phyloP scores from a whole-genome alignment of 2,797 vertebrate genomes.

The Oreochromis mossambicus region DNA sequence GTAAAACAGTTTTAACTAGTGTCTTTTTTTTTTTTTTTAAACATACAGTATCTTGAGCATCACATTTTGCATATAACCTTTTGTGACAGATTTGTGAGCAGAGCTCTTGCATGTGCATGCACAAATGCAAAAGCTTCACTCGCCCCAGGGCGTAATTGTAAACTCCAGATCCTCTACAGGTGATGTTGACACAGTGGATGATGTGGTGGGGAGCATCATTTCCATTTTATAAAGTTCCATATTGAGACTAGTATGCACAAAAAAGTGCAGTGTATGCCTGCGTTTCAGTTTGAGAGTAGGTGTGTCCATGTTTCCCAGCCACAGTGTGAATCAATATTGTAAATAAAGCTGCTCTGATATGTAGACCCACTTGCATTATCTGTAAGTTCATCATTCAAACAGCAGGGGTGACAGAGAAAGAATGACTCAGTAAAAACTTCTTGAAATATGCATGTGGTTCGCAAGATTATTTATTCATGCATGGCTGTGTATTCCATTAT shows the following conservation, averaged over 20 bases:
- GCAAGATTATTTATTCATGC: conserved; percentile 64
- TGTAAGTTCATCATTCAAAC: conserved; percentile 43
- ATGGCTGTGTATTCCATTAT: conserved; percentile 31
- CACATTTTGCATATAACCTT: conserved; percentile 12
- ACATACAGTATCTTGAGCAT: not conserved
- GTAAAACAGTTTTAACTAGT: not conserved
- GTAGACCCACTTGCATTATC: conserved; percentile 11
- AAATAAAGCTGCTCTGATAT: conserved; percentile 38
- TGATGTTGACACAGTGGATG: conserved; percentile 10
- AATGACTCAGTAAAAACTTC: conserved; percentile 45
- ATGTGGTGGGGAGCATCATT: conserved; percentile 38
- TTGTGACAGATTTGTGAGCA: conserved; percentile 19
- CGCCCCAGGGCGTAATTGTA: conserved; percentile 26
- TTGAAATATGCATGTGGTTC: conserved; percentile 69
- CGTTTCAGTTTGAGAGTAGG: not conserved
- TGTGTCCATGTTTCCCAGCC: not conserved
- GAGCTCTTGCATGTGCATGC: not conserved
- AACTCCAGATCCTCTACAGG: conserved; percentile 45
- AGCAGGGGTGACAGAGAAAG: conserved; percentile 23
- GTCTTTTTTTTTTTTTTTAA: not conserved
- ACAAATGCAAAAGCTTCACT: conserved; percentile 32
- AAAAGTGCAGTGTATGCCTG: not conserved
- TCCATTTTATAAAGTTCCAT: conserved; percentile 65
- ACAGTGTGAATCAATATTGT: conserved; percentile 38
- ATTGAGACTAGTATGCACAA: not conserved